Percentiles rank a stretch among this genome's conserved stretches.
Conservation (phyloP, 2,113 vertebrate species). For the Brachirus orientalis region DNA sequence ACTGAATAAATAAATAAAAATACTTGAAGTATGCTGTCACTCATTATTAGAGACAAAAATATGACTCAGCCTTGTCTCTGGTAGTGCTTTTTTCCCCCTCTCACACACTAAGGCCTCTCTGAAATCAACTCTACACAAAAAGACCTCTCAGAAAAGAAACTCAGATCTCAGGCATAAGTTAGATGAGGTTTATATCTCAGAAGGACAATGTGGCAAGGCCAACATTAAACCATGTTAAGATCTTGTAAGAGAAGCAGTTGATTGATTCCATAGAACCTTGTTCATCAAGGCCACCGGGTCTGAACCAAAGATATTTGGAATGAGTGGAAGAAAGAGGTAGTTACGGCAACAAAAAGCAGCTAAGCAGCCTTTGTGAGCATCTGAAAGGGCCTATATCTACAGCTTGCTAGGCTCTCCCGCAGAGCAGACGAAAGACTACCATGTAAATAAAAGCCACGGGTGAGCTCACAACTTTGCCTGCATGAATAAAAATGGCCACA, state of each 20-base stretch:
- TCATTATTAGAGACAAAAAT: constrained; percentile 73
- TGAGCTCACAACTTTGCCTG: constrained; percentile 75
- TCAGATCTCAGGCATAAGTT: constrained; percentile 76
- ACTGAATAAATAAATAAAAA: constrained; percentile 36
- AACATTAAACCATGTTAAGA: constrained; percentile 80
- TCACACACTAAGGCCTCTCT: constrained; percentile 61
- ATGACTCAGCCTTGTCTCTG: constrained; percentile 59
- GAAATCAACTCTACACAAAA: constrained; percentile 78
- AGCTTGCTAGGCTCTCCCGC: constrained; percentile 72
- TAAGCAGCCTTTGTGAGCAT: constrained; percentile 77
- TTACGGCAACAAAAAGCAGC: constrained; percentile 80
- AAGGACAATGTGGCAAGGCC: constrained; percentile 82
- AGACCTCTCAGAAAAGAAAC: constrained; percentile 74
- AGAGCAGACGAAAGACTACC: constrained; percentile 73
- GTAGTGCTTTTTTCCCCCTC: constrained; percentile 45
- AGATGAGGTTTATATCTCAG: constrained; percentile 80
- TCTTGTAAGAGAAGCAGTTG: constrained; percentile 76
- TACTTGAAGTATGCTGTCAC: constrained; percentile 58
- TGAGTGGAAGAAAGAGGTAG: constrained; percentile 80
- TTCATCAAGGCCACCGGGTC: constrained; percentile 82
- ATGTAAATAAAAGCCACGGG: constrained; percentile 81
- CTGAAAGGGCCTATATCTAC: constrained; percentile 77
- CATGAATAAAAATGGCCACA: constrained; percentile 76
- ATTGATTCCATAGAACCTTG: constrained; percentile 81
- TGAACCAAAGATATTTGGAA: constrained; percentile 83